Conservation (phyloP, 2,888 invertebrate species). For the Eristalis tenax region DNA sequence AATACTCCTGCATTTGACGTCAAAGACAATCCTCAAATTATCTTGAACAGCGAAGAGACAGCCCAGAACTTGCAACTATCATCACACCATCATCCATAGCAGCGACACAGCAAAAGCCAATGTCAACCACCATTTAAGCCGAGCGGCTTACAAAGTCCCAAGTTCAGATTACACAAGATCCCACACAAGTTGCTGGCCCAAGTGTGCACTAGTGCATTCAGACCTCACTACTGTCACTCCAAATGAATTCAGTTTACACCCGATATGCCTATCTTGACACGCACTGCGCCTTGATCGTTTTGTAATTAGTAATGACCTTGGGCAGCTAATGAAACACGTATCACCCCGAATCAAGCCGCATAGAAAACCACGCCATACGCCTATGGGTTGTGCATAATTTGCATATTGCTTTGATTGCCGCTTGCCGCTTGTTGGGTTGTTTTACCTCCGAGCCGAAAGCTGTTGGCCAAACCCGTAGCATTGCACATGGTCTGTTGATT, state of each 20-base stretch:
- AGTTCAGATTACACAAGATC: not conserved
- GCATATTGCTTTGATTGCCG: not conserved
- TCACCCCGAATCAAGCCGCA: not conserved
- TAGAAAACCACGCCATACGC: not conserved
- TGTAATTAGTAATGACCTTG: conserved; percentile 16
- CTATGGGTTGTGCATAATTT: not conserved
- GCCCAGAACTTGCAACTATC: not conserved
- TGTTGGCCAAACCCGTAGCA: not conserved
- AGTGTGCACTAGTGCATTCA: not conserved
- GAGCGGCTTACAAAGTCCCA: not conserved
- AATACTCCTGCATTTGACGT: too few relatives aligned
- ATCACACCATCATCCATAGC: not conserved
- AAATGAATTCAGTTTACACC: not conserved
- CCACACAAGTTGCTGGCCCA: not conserved
- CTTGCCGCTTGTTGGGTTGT: not conserved
- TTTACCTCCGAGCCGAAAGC: not conserved
- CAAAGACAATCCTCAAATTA: too few relatives aligned
- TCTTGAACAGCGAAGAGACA: too few relatives aligned
- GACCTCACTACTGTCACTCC: not conserved
- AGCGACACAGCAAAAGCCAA: not conserved
- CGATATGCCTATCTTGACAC: not conserved
- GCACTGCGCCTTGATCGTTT: conserved; percentile 2
- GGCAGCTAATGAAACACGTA: conserved; percentile 1
- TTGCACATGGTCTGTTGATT: not conserved
- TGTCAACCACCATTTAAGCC: not conserved